A percentile compares a stretch with the other conserved stretches of the same genome.
phyloP scores from a whole-genome alignment of 2,888 invertebrate species.

The Dasypogon diadema region DNA sequence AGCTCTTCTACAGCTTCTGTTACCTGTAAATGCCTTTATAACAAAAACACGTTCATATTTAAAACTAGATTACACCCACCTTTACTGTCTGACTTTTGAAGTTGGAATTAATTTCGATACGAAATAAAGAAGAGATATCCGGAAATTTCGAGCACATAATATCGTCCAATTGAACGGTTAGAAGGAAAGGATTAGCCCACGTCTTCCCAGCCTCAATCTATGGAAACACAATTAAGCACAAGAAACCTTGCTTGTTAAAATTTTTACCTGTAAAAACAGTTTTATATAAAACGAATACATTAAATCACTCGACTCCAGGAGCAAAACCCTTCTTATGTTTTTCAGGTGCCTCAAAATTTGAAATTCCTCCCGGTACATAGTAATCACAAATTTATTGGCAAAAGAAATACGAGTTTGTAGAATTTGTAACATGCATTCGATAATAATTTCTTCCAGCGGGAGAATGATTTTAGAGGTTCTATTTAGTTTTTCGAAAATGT shows the following conservation, averaged over 20 bases:
- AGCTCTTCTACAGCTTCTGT: conserved; percentile 64
- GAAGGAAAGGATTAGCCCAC: conserved; percentile 69
- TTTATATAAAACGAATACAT: conserved; percentile 70
- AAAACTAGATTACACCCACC: too few species aligned
- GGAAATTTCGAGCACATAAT: conserved; percentile 69
- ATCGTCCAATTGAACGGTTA: conserved; percentile 70
- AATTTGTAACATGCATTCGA: conserved; percentile 66
- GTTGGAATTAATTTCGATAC: conserved; percentile 61
- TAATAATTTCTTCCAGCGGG: conserved; percentile 68
- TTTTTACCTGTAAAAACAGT: conserved; percentile 69
- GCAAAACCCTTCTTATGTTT: conserved; percentile 70
- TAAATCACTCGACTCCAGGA: conserved; percentile 71
- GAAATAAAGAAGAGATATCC: conserved; percentile 61
- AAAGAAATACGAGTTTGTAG: conserved; percentile 66
- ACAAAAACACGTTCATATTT: background rate
- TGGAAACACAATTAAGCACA: background rate
- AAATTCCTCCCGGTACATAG: conserved; percentile 69
- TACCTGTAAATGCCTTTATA: conserved; percentile 57
- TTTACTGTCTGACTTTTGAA: conserved; percentile 60
- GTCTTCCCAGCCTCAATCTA: conserved; percentile 68
- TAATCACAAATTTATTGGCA: conserved; percentile 70
- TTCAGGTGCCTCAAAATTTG: conserved; percentile 68
- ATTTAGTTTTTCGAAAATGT: conserved; percentile 59
- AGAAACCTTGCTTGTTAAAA: background rate
- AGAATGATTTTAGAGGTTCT: conserved; percentile 62